Conservation (phyloP, 92 coral and sea anemone species). For the Epizoanthus ramosus region DNA sequence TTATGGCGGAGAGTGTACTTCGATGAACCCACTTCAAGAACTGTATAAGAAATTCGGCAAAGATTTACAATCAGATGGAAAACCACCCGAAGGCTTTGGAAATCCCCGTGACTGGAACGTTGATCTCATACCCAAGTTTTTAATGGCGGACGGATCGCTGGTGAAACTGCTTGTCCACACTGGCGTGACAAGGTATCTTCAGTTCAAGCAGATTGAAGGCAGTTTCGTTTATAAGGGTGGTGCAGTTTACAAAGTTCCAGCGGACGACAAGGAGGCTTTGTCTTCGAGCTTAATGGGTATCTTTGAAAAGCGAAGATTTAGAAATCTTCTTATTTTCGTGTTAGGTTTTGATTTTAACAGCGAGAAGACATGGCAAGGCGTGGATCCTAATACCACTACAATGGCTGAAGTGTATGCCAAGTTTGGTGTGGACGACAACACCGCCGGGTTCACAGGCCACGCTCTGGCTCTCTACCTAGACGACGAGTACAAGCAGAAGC, state of each 20-base stretch:
- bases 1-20: conserved; percentile 93
- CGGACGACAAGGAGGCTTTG: conserved; percentile 84
- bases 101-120: conserved; percentile 82
- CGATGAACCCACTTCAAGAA: conserved; percentile 74
- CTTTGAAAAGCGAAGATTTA: conserved; percentile 90
- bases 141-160: conserved; percentile 87
- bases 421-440: conserved; percentile 80
- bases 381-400: conserved; percentile 69
- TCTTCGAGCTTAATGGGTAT: conserved; percentile 85
- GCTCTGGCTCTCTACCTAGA: conserved; percentile 84
- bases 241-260: conserved; percentile 83
- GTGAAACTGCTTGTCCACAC: conserved; percentile 84
- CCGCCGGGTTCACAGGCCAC: conserved; percentile 91
- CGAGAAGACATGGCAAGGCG: conserved; percentile 74
- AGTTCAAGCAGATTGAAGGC: conserved; percentile 93
- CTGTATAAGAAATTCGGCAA: conserved; percentile 74
- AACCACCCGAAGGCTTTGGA: conserved; percentile 55
- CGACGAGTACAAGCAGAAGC: conserved; percentile 76
- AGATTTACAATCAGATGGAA: conserved; percentile 40
- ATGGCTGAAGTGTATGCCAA: conserved; percentile 79
- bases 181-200: conserved; percentile 82
- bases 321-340: conserved; percentile 76
- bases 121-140: conserved; percentile 90
- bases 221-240: conserved; percentile 87
- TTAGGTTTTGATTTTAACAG: conserved; percentile 60